Conservation (phyloP, 2,888 invertebrate species). For the Mayetiola destructor region DNA sequence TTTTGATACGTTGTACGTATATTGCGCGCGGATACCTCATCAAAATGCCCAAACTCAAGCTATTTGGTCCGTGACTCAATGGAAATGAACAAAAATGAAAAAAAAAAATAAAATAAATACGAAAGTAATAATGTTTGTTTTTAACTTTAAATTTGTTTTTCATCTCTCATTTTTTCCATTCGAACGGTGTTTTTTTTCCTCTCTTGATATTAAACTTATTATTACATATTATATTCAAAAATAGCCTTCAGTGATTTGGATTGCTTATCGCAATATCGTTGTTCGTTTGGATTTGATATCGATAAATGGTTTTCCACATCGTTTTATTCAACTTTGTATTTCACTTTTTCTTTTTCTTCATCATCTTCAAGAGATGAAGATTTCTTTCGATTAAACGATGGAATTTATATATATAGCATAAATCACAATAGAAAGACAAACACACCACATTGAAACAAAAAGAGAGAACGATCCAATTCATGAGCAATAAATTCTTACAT, state of each 20-base stretch:
- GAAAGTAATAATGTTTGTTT: conserved; percentile 9
- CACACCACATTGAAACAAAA: conserved; percentile 7
- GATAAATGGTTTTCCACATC: too few relatives aligned
- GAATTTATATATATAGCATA: background rate
- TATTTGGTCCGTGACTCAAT: background rate
- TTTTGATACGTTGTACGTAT: too few relatives aligned
- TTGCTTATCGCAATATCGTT: background rate
- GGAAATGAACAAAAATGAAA: too few relatives aligned
- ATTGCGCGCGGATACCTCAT: too few relatives aligned
- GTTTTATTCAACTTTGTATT: too few relatives aligned
- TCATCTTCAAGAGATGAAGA: too few relatives aligned
- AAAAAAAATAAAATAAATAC: too few relatives aligned
- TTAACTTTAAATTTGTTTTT: too few relatives aligned
- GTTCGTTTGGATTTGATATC: background rate
- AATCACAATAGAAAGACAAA: conserved; percentile 9
- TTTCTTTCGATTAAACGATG: background rate
- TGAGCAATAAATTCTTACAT: conserved; percentile 7
- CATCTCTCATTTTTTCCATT: background rate
- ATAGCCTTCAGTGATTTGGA: too few relatives aligned
- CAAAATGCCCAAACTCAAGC: too few relatives aligned
- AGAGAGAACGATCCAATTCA: conserved; percentile 8
- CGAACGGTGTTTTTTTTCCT: background rate
- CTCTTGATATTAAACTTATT: background rate
- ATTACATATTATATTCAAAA: background rate
- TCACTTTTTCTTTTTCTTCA: too few relatives aligned